These are phyloP conservation scores for Hesperia comma DNA, from an alignment of 2,888 invertebrate species.

Conservation along the genomic window DNA sequence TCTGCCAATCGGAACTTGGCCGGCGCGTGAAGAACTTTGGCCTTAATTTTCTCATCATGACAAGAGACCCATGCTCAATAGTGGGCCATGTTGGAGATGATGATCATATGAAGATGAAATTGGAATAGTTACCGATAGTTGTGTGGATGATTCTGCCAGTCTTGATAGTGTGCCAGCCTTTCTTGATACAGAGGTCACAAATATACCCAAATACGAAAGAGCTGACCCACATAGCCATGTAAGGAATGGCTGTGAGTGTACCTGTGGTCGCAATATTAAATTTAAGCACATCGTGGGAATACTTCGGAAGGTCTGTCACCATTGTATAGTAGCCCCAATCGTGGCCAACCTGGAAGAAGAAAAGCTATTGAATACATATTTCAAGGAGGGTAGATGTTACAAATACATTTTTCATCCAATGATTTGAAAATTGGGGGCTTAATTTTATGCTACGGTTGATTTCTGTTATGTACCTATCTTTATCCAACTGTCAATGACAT, in stretches of 20 bases:
- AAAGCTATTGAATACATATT: too few relatives aligned
- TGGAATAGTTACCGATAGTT: conserved; percentile 80
- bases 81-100: too few relatives aligned
- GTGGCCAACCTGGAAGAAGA: conserved; percentile 67
- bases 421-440: too few relatives aligned
- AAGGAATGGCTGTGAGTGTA: conserved; percentile 85
- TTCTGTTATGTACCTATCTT: too few relatives aligned
- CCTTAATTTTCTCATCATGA: too few relatives aligned
- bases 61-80: too few relatives aligned
- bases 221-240: conserved; percentile 86
- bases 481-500: too few relatives aligned
- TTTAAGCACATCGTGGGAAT: conserved; percentile 86
- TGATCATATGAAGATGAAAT: not conserved
- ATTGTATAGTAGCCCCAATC: conserved; percentile 89
- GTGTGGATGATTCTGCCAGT: conserved; percentile 87
- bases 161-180: conserved; percentile 84
- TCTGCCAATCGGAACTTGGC: too few relatives aligned
- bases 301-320: conserved; percentile 88
- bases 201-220: conserved; percentile 86
- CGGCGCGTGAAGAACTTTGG: too few relatives aligned
- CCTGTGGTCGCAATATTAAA: conserved; percentile 86
- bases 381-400: too few relatives aligned
- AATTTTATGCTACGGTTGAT: too few relatives aligned
- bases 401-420: too few relatives aligned
- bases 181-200: conserved; percentile 87